phyloP scores from a whole-genome alignment of 2,113 vertebrate genomes.

The Albula glossodonta region DNA sequence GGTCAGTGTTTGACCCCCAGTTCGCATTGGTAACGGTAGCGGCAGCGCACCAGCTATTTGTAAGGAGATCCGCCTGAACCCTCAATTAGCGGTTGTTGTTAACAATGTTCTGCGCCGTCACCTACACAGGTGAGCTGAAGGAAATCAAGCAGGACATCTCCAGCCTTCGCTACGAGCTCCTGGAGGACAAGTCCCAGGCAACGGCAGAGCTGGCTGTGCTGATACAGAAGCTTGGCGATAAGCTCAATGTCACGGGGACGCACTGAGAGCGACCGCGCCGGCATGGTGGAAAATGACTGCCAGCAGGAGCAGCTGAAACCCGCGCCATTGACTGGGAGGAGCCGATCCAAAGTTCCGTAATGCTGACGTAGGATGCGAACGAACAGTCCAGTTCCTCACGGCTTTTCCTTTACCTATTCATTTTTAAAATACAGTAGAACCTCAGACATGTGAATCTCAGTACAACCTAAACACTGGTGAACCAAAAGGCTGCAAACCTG shows the following conservation, averaged over 20 bases:
- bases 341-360: neutral
- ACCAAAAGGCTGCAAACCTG: no score
- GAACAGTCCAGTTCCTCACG: no score
- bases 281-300: neutral
- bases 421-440: no score
- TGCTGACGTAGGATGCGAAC: no score
- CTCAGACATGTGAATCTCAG: no score
- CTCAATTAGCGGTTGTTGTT: neutral
- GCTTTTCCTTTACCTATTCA: no score
- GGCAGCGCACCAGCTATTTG: neutral
- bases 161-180: slow-evolving; percentile 84
- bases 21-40: no score
- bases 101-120: neutral
- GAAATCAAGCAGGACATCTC: slow-evolving; percentile 92
- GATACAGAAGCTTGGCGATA: slow-evolving; percentile 85
- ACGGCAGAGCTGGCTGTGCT: slow-evolving; percentile 82
- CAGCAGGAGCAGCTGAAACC: neutral
- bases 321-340: neutral
- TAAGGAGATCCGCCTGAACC: neutral
- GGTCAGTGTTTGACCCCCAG: no score
- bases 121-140: slow-evolving; percentile 79
- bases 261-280: slow-evolving; percentile 60
- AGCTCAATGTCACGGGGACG: slow-evolving; percentile 70
- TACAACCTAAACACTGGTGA: no score
- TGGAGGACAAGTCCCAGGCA: slow-evolving; percentile 87